Evolutionary conservation across 2,113 vertebrate genomes (phyloP), one percentile per base, ranked within the genome.

Genomic region (Gobius niger): DNA sequence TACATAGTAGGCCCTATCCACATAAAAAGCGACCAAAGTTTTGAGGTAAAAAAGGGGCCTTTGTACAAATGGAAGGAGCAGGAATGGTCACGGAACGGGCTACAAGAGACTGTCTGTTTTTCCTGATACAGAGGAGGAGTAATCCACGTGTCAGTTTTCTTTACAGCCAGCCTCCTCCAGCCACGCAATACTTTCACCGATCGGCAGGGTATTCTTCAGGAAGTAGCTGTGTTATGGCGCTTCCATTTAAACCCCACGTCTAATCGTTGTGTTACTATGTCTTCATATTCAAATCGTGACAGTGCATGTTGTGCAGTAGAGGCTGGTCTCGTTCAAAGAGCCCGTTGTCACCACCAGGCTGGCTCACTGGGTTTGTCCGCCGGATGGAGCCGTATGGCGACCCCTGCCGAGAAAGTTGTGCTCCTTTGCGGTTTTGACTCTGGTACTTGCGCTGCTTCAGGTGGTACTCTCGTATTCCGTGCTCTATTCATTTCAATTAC

Each of bases 121-220:
- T 84, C 83, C 78, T 84, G 87, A 72, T 86, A 67, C 73, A 67
- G 7, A 80, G 74, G 82, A 85, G 78, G 82, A 85, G 87, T 85
- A 82, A 91, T 94, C 93, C 93, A 94, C 93, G 93, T 94, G 93
- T 94, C 92, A 91, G 82, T 90, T 90, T 88, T 82, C 80, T 77
- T 79, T 68, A 53, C 53, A 67, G 72, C 83, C 81, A 84, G 76
- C 79, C 77, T 75, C 72, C 65, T 75, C 51, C 66, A 76, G 80
- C 70, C 77, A 68, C 82, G 90, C 89, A 92, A 78, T 89, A 91
- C 90, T 81, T 59, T 77, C 67, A 69, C 13, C 79, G 78, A 67
- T 81, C 89, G 72, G 74, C 84, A 81, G 84, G 79, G 77, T 73
- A 67, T 63, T 83, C 24, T 3, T 74, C 82, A 84, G 85, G 82